Evolutionary conservation across 1,140 invertebrate species (phyloP).

Genomic region (Tetramorium alpestre): DNA sequence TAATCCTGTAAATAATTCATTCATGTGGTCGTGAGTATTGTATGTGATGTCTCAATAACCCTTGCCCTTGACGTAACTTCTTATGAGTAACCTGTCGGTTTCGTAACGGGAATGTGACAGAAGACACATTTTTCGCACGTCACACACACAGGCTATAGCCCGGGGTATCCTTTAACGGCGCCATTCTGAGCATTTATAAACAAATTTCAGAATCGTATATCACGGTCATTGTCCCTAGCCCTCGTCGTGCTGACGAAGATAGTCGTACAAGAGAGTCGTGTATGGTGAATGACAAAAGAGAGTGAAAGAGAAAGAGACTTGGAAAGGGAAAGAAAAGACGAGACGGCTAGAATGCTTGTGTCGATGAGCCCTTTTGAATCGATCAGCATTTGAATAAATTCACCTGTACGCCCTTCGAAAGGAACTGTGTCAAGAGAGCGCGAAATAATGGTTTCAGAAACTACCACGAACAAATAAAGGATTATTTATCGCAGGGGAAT

Average conservation of each 20-base stretch:
- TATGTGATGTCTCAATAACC: conserved; percentile 55
- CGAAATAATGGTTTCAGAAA: conserved; percentile 36
- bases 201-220: conserved; percentile 80
- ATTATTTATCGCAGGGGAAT: neutral
- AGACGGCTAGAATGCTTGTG: conserved; percentile 38
- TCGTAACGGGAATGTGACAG: conserved; percentile 32
- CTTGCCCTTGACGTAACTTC: conserved; percentile 46
- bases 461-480: neutral
- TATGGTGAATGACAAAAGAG: conserved; percentile 69
- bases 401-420: conserved; percentile 71
- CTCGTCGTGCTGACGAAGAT: conserved; percentile 56
- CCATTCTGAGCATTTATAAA: conserved; percentile 75
- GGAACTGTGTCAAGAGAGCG: conserved; percentile 55
- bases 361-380: conserved; percentile 74
- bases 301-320: conserved; percentile 43
- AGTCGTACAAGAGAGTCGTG: conserved; percentile 61
- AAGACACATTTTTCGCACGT: conserved; percentile 40
- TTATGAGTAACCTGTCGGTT: conserved; percentile 59
- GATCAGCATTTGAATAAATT: conserved; percentile 80
- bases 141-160: neutral
- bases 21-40: neutral
- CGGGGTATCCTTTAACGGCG: conserved; percentile 65
- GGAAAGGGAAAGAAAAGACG: conserved; percentile 38
- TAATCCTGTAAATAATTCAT: neutral
- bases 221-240: conserved; percentile 74